Conservation (phyloP, 1,140 invertebrate genomes). For the Diorhabda sublineata region DNA sequence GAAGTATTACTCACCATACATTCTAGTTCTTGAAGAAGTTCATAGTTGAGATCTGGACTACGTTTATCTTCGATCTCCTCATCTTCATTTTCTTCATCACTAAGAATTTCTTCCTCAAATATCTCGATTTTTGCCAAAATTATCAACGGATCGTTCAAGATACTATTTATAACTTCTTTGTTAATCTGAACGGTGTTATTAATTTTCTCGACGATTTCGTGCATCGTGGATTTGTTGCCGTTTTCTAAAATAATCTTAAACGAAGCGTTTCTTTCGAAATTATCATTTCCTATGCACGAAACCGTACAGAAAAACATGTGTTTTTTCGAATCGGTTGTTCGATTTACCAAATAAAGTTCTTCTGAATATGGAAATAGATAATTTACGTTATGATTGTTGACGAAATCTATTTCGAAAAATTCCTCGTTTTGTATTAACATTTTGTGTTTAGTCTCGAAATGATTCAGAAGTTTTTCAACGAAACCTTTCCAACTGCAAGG, state of each 20-base stretch:
- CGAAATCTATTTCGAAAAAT: constrained; percentile 27
- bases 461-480: constrained; percentile 15
- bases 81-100: neutral
- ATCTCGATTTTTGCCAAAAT: constrained; percentile 21
- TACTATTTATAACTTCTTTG: constrained; percentile 1
- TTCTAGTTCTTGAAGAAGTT: constrained; percentile 46
- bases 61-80: neutral
- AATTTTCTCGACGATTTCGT: constrained; percentile 15
- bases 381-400: constrained; percentile 25
- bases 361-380: constrained; percentile 25
- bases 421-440: constrained; percentile 21
- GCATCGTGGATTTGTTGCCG: constrained; percentile 7
- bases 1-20: constrained; percentile 53
- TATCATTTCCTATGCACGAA: constrained; percentile 13
- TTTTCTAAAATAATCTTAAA: constrained; percentile 22
- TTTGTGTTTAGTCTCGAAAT: constrained; percentile 24
- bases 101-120: constrained; percentile 1
- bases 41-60: constrained; percentile 1
- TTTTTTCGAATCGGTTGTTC: constrained; percentile 10
- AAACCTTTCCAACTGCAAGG: constrained; percentile 19
- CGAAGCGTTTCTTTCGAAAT: constrained; percentile 7
- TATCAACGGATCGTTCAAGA: constrained; percentile 19
- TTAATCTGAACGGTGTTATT: neutral
- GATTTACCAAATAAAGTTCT: constrained; percentile 23
- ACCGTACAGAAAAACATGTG: constrained; percentile 23